Conservation (phyloP, 2,797 vertebrate species). For the Syncerus caffer region DNA sequence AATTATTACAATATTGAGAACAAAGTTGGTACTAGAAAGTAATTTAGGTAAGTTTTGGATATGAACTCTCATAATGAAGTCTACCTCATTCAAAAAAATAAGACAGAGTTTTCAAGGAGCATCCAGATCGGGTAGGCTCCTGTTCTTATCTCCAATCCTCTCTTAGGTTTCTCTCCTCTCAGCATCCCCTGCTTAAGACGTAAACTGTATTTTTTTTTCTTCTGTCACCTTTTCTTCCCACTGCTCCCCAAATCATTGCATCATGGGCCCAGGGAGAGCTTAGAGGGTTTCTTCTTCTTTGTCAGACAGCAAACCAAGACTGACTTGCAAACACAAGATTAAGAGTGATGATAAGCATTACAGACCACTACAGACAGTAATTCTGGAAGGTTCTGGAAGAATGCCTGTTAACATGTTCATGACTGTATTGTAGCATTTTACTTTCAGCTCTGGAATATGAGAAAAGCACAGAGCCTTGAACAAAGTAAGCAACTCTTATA, state of each 20-base stretch:
- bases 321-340: not conserved
- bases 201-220: not conserved
- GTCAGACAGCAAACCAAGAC: not conserved
- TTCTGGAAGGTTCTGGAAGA: not conserved
- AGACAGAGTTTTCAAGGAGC: not conserved
- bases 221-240: not conserved
- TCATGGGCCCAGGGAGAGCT: not conserved
- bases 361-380: not conserved
- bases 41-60: not conserved
- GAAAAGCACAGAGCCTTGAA: not conserved
- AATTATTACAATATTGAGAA: not conserved
- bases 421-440: not conserved
- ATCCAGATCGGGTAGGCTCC: not conserved
- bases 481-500: not conserved
- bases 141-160: not conserved
- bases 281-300: not conserved
- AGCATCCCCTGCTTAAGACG: not conserved
- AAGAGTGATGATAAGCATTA: not conserved
- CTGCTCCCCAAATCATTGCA: not conserved
- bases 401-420: not conserved
- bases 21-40: not conserved
- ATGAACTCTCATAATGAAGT: not conserved
- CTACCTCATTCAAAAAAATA: not conserved
- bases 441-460: not conserved
- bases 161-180: not conserved